Evolutionary conservation across 2,797 vertebrate species (phyloP).

Genomic region (Alosa sapidissima): DNA sequence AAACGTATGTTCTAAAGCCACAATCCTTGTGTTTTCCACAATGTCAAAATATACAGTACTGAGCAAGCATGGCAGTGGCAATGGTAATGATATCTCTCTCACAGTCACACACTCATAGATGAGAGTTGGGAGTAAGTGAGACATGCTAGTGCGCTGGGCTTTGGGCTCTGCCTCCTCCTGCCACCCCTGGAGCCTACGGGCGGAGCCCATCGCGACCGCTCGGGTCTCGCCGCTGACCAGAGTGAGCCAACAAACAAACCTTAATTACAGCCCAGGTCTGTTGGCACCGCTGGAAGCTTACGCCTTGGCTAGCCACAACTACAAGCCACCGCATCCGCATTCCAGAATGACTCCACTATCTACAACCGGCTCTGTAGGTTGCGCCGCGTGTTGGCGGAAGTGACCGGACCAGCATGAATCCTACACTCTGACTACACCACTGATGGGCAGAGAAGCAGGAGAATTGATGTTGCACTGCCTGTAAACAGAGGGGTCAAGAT

Average conservation of each 20-base stretch:
- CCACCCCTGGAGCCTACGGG: background rate
- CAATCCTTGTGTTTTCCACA: too few relatives aligned
- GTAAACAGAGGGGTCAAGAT: background rate
- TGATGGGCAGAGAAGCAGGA: background rate
- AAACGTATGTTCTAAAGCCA: too few relatives aligned
- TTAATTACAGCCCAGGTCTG: conserved; percentile 63
- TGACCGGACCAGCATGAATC: background rate
- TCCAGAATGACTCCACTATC: background rate
- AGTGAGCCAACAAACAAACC: conserved; percentile 59
- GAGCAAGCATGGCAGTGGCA: background rate
- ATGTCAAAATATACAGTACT: too few relatives aligned
- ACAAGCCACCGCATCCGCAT: background rate
- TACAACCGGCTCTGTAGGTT: background rate
- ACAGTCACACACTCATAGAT: background rate
- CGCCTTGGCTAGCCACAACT: background rate
- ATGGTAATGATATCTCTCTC: background rate
- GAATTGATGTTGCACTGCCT: too few relatives aligned
- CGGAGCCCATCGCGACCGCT: background rate
- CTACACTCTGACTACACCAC: background rate
- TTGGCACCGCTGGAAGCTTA: conserved; percentile 39
- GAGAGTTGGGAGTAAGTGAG: background rate
- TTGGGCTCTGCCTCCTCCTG: background rate
- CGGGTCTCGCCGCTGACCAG: background rate
- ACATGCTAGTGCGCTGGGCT: background rate
- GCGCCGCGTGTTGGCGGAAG: background rate